These are phyloP conservation scores for Anser cygnoides DNA, from an alignment of 2,113 vertebrate genomes.

Conservation along the genomic window DNA sequence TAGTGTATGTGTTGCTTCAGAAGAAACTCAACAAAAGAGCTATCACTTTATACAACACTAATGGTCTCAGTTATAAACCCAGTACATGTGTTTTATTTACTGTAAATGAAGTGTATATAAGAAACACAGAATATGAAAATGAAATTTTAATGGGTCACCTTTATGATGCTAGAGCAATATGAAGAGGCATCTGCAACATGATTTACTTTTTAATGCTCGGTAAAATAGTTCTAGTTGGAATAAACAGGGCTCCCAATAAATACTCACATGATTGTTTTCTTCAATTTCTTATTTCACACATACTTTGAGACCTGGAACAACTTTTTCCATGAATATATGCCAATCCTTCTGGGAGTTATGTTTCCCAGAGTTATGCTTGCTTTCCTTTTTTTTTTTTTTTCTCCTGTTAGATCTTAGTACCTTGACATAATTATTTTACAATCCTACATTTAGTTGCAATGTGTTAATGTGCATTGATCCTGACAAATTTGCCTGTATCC, in stretches of 20 bases:
- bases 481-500: neutral
- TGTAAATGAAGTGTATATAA: neutral
- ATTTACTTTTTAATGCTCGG: slow-evolving; percentile 17
- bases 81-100: neutral
- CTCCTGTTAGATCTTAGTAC: neutral
- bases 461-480: neutral
- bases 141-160: neutral
- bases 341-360: neutral
- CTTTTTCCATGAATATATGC: slow-evolving; percentile 7
- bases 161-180: neutral
- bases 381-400: neutral
- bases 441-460: neutral
- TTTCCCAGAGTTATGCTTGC: neutral
- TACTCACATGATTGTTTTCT: slow-evolving; percentile 7
- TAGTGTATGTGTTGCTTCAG: neutral
- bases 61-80: neutral
- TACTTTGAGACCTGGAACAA: slow-evolving; percentile 25
- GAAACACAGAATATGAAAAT: neutral
- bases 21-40: neutral
- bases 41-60: neutral
- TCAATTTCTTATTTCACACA: slow-evolving; percentile 30
- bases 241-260: neutral
- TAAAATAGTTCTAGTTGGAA: slow-evolving; percentile 10
- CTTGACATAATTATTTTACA: neutral
- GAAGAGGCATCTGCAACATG: neutral